Evolutionary conservation across 2,113 vertebrate species (phyloP).

Genomic region (Pollimyrus isidori): DNA sequence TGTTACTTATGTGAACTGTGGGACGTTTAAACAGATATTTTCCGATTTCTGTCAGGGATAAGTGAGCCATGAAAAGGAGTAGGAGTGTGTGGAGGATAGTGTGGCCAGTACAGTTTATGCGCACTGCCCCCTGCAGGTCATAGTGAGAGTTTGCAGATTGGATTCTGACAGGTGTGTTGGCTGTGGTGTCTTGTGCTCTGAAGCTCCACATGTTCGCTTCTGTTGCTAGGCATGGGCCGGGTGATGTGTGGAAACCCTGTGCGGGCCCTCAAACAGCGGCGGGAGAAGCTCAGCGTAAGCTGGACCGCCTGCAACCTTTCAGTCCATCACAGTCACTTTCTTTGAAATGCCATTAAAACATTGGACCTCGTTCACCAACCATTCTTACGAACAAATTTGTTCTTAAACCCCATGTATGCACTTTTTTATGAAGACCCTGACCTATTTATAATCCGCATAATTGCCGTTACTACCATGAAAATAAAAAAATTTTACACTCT

Average conservation of each 20-base stretch:
- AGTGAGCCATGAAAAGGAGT: neutral
- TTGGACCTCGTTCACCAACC: too few relatives aligned
- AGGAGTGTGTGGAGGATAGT: neutral
- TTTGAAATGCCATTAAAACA: neutral
- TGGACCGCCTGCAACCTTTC: too few relatives aligned
- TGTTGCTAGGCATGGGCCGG: slow-evolving; percentile 65
- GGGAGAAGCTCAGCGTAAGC: slow-evolving; percentile 60
- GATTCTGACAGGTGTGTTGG: neutral
- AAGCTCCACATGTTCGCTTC: slow-evolving; percentile 16
- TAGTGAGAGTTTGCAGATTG: neutral
- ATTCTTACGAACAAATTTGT: too few relatives aligned
- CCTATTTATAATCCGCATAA: too few relatives aligned
- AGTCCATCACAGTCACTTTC: neutral
- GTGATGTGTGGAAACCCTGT: slow-evolving; percentile 86
- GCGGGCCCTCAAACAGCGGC: slow-evolving; percentile 67
- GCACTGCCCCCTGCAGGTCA: slow-evolving; percentile 6
- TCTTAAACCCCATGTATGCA: too few relatives aligned
- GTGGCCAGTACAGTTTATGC: neutral
- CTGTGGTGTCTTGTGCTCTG: neutral
- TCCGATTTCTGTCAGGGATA: neutral
- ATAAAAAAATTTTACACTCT: too few relatives aligned
- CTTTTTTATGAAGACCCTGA: too few relatives aligned
- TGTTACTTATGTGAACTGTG: neutral
- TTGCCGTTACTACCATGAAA: too few relatives aligned
- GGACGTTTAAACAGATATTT: neutral